Conservation (phyloP, 2,797 vertebrate genomes). For the Acestrorhynchus altus region DNA sequence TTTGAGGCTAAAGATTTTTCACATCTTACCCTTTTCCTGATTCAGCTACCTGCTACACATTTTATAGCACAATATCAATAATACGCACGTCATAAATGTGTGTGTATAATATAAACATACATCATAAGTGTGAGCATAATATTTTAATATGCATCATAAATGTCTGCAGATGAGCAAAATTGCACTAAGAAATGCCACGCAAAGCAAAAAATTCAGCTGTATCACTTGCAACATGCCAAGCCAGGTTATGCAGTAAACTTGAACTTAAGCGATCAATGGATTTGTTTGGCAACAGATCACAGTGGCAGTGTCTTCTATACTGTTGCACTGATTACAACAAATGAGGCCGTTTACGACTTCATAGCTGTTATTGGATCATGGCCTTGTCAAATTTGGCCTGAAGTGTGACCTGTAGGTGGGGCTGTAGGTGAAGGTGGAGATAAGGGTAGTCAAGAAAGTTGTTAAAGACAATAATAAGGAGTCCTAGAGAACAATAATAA, state of each 20-base stretch:
- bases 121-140: constrained; percentile 44
- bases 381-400: not conserved
- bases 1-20: constrained; percentile 67
- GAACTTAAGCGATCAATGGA: not conserved
- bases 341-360: not conserved
- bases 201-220: constrained; percentile 25
- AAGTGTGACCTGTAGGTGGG: too few species aligned
- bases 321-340: not conserved
- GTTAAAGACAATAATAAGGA: too few species aligned
- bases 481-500: too few species aligned
- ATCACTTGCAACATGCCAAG: not conserved
- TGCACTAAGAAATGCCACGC: constrained; percentile 7
- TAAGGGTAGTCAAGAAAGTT: too few species aligned
- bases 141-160: constrained; percentile 45
- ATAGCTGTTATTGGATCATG: not conserved
- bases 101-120: constrained; percentile 51
- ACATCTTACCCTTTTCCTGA: constrained; percentile 57
- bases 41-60: constrained; percentile 60
- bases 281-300: not conserved
- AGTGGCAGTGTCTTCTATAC: not conserved
- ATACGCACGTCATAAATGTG: constrained; percentile 54
- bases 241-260: not conserved
- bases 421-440: too few species aligned
- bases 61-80: constrained; percentile 55
- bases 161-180: constrained; percentile 32